A percentile compares a stretch with the other conserved stretches of the same genome.
phyloP scores from a whole-genome alignment of 2,888 invertebrate genomes.

The Timema podura region DNA sequence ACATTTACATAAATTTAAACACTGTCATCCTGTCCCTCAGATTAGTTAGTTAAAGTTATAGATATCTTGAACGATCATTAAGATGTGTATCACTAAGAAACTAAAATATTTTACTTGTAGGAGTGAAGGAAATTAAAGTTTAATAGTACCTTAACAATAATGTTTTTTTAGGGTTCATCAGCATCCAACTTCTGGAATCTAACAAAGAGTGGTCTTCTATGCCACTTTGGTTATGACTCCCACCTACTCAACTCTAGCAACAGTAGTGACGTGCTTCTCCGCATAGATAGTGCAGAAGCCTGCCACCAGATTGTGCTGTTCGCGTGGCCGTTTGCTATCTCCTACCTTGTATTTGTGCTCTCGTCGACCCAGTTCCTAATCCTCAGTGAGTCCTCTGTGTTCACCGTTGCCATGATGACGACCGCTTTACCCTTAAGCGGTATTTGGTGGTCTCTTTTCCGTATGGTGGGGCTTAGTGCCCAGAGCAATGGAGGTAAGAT shows the following conservation, averaged over 20 bases:
- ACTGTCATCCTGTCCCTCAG: too few relatives aligned
- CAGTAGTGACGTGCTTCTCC: not conserved
- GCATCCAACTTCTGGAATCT: conserved; percentile 40
- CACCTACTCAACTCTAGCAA: not conserved
- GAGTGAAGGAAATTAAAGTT: not conserved
- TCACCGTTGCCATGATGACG: conserved; percentile 52
- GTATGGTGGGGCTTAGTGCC: conserved; percentile 40
- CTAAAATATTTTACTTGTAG: too few relatives aligned
- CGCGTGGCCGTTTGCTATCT: conserved; percentile 50
- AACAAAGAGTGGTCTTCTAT: conserved; percentile 40
- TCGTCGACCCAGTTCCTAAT: conserved; percentile 51
- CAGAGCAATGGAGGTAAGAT: conserved; percentile 16
- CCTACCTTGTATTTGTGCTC: conserved; percentile 49
- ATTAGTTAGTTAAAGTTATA: too few relatives aligned
- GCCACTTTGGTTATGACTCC: conserved; percentile 38
- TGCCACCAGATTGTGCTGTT: conserved; percentile 39
- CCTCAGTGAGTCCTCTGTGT: conserved; percentile 54
- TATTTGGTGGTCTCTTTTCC: conserved; percentile 57
- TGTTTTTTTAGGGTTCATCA: conserved; percentile 36
- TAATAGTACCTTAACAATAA: not conserved
- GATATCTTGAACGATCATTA: too few relatives aligned
- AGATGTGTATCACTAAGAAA: too few relatives aligned
- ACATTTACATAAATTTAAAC: too few relatives aligned
- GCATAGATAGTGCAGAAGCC: not conserved
- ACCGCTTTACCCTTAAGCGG: conserved; percentile 52